Conservation (phyloP, 2,797 vertebrate species). For the Chrosomus eos region DNA sequence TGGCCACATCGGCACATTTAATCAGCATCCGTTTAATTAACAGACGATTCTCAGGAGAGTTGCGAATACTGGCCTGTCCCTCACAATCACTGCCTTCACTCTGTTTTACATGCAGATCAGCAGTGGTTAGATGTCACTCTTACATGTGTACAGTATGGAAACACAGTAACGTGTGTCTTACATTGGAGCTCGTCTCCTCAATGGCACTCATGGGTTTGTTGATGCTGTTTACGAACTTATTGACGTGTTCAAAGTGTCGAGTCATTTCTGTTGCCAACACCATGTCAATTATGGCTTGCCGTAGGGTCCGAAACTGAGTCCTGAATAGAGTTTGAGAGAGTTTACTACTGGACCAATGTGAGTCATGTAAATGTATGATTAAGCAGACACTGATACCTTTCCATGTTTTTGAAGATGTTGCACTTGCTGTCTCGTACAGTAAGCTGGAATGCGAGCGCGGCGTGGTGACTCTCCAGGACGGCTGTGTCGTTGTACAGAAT, state of each 20-base stretch:
- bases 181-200: conserved; percentile 76
- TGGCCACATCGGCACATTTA: conserved; percentile 95
- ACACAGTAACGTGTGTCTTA: conserved; percentile 27
- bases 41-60: conserved; percentile 88
- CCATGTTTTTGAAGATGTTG: conserved; percentile 97
- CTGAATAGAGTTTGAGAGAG: conserved; percentile 69
- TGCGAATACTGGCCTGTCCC: conserved; percentile 59
- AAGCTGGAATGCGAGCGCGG: conserved; percentile 94
- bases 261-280: conserved; percentile 98
- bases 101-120: conserved; percentile 22
- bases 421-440: conserved; percentile 88
- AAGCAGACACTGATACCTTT: conserved; percentile 76
- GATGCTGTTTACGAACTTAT: conserved; percentile 98
- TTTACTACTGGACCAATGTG: not conserved
- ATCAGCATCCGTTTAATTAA: conserved; percentile 96
- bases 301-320: conserved; percentile 91
- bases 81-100: conserved; percentile 58
- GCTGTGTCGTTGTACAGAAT: conserved; percentile 95
- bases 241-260: conserved; percentile 97
- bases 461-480: conserved; percentile 94
- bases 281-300: conserved; percentile 96
- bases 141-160: not conserved
- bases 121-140: not conserved
- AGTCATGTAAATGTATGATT: not conserved
- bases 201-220: conserved; percentile 91